Percentiles rank a stretch among this genome's conserved stretches.
Evolutionary conservation across 2,888 invertebrate genomes (phyloP).

Genomic region (Linyphia triangularis): DNA sequence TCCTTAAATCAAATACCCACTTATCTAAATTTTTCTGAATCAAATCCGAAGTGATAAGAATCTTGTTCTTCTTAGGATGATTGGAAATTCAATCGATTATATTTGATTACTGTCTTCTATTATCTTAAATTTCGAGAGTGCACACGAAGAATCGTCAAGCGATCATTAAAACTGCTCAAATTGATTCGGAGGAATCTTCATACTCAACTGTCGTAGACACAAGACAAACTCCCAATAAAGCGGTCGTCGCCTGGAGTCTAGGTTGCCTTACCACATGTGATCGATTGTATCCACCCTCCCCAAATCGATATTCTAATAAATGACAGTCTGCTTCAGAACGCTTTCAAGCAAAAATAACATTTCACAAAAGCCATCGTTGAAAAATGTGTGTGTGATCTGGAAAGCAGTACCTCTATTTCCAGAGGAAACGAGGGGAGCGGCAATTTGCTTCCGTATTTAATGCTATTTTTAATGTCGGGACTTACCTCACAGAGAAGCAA

Average conservation of each 20-base stretch:
- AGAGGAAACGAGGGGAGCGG: conserved; percentile 33
- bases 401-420: conserved; percentile 31
- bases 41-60: no score
- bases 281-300: neutral
- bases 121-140: no score
- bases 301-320: conserved; percentile 68
- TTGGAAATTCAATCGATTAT: no score
- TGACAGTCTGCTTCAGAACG: conserved; percentile 34
- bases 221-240: neutral
- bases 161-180: no score
- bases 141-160: no score
- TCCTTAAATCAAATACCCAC: no score
- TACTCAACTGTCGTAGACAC: no score
- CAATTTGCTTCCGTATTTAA: conserved; percentile 50
- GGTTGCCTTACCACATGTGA: conserved; percentile 31
- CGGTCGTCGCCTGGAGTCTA: conserved; percentile 1
- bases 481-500: conserved; percentile 15
- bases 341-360: conserved; percentile 41
- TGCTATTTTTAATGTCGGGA: conserved; percentile 43
- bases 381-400: conserved; percentile 56
- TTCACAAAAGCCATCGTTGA: conserved; percentile 48
- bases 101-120: no score
- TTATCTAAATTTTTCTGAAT: no score
- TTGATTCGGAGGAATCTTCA: no score
- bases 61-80: no score